Evolutionary conservation across 2,888 invertebrate genomes (phyloP).

Genomic region (Scrobipalpa atriplicella): DNA sequence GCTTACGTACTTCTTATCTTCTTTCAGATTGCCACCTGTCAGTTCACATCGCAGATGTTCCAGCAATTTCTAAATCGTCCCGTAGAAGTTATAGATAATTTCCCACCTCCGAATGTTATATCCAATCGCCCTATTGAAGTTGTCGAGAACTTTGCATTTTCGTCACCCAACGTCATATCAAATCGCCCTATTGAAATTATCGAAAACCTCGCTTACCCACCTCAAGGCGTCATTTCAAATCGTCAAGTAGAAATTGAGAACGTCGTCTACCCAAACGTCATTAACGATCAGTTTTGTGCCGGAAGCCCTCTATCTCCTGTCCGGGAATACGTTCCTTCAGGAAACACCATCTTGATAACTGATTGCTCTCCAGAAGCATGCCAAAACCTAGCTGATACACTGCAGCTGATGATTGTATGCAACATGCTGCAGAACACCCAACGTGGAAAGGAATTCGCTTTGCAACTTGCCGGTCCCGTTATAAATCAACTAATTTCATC

Average conservation of each 20-base stretch:
- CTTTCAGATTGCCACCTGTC: constrained; percentile 7
- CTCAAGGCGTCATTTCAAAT: neutral
- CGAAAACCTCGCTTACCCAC: neutral
- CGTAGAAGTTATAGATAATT: neutral
- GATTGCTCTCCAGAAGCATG: constrained; percentile 67
- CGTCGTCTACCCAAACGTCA: neutral
- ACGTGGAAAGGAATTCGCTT: constrained; percentile 49
- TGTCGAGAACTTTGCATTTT: neutral
- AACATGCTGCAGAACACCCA: constrained; percentile 58
- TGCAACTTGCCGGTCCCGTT: constrained; percentile 53
- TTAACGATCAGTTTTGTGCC: neutral
- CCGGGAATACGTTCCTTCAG: neutral
- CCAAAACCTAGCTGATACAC: constrained; percentile 62
- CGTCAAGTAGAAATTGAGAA: neutral
- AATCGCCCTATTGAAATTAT: neutral
- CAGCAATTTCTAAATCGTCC: neutral
- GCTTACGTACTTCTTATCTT: neutral
- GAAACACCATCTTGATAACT: constrained; percentile 56
- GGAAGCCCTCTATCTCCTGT: neutral
- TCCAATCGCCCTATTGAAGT: neutral
- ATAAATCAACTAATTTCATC: constrained; percentile 53
- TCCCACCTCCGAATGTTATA: neutral
- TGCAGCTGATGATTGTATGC: constrained; percentile 65
- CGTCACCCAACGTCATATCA: neutral
- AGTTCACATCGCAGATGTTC: neutral